These are phyloP conservation scores for Onychostruthus taczanowskii DNA, from an alignment of 2,113 vertebrate species.

Conservation along the genomic window DNA sequence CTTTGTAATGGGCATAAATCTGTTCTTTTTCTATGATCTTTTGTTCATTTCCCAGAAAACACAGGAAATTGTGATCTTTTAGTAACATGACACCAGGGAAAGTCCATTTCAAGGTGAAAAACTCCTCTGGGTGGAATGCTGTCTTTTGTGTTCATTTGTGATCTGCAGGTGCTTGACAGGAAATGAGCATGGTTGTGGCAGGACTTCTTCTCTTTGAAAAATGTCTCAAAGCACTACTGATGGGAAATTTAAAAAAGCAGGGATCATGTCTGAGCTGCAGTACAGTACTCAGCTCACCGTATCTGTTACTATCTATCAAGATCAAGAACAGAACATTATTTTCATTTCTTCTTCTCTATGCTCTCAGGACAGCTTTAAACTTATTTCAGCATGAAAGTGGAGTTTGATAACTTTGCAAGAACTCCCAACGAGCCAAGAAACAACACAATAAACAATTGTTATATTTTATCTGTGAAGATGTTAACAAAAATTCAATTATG, in stretches of 20 bases:
- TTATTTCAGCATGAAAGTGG: neutral
- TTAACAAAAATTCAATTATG: neutral
- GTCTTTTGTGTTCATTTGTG: neutral
- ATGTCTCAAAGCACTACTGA: neutral
- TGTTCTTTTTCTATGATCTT: neutral
- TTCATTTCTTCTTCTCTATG: neutral
- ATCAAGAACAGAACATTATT: neutral
- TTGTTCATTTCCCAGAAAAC: neutral
- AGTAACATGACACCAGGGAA: neutral
- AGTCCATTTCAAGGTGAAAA: slow-evolving; percentile 27
- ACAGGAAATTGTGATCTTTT: slow-evolving; percentile 5
- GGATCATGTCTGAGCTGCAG: neutral
- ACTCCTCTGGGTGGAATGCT: slow-evolving; percentile 6
- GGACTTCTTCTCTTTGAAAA: slow-evolving; percentile 13
- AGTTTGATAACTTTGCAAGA: neutral
- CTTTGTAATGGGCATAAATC: neutral
- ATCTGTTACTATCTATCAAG: neutral
- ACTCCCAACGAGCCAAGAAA: neutral
- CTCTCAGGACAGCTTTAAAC: neutral
- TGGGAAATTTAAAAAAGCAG: neutral
- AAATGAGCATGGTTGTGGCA: slow-evolving; percentile 26
- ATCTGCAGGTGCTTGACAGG: slow-evolving; percentile 39
- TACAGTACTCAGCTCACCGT: neutral
- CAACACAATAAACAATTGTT: neutral
- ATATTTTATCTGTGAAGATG: neutral